Base-by-base conservation (phyloP, 2,888 invertebrate genomes). In the Calameuta pallipes region DNA sequence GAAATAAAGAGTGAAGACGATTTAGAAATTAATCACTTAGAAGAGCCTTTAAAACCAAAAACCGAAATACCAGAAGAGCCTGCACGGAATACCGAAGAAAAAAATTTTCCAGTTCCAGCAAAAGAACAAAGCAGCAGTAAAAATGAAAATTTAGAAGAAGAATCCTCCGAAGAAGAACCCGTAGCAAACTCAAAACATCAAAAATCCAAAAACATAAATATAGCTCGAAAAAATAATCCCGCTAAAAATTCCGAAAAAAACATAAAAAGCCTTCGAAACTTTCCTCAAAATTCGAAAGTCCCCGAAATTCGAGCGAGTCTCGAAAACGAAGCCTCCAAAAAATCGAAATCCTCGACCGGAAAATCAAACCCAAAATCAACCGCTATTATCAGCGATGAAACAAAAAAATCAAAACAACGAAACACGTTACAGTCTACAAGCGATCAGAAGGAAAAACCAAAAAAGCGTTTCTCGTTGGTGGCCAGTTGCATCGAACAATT, bases 201-300 rank as follows among this genome's bases (percentile, higher is more conserved):
- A 31, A 71, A 75, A 30, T 77, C 75, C 35, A 83, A 83, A 71
- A 75, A 77, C 31, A 92, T 93, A 83, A 82, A 90, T 77, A 92
- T 88, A 70, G 81, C 88, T 71, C 93, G 92, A 23, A 91, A 92
- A 84, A 90, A 90, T 77, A 93, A 93, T 85, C 92, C 92, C 13
- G 91, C 92, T 84, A 90, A 91, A 77, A 93, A 93, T 85, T 93
- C 15, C 11, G 69, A 80, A 71, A 82, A 84, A 71, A 75, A 75
- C 34, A 92, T 93, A 83, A 82, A 90, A 77, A 92, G 88, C 70
- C 81, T 88, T 71, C 92, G 92, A 23, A 91, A 92, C 84, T 90
- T 91, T 77, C 93, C 93, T 85, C 93, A 34, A 9, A 69, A 80
- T 37, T 68, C 68, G 30, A 35, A 73, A 79, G 76, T 73, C 30